A percentile compares a stretch with the other conserved stretches of the same genome.
Evolutionary conservation across 2,113 vertebrate species (phyloP).

Genomic region (Microtus richardsoni): DNA sequence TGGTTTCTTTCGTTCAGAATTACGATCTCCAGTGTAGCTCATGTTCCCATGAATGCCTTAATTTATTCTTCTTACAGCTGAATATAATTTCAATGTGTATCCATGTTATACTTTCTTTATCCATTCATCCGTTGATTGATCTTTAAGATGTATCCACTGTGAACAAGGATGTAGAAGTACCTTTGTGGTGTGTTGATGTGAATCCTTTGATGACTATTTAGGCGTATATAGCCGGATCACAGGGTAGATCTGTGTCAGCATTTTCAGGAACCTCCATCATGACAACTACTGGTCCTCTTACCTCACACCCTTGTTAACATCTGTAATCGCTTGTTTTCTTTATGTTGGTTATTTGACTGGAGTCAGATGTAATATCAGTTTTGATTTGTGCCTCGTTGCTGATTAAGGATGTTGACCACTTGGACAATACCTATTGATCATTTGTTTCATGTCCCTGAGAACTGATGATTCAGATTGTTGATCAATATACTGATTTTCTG

Average conservation of each 20-base stretch:
- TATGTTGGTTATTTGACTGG: not conserved
- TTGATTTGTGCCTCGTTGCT: not conserved
- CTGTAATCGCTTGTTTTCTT: not conserved
- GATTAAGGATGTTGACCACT: not conserved
- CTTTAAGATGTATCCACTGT: not conserved
- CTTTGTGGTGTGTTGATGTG: not conserved
- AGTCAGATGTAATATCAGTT: not conserved
- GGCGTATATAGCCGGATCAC: not conserved
- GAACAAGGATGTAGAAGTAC: no score
- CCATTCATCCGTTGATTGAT: not conserved
- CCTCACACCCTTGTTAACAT: no score
- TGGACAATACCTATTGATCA: not conserved
- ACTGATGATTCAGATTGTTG: not conserved
- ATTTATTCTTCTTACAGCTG: not conserved
- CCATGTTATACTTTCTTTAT: not conserved
- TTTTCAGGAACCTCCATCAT: not conserved
- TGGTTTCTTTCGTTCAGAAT: not conserved
- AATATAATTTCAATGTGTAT: not conserved
- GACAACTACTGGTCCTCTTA: not conserved
- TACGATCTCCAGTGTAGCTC: not conserved
- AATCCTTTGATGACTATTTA: not conserved
- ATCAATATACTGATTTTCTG: not conserved
- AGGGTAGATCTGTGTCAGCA: not conserved
- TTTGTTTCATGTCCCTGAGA: not conserved
- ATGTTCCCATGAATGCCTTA: not conserved